A percentile compares a stretch with the other conserved stretches of the same genome.
Conservation (phyloP, 2,113 vertebrate genomes). For the Gopherus evgoodei region DNA sequence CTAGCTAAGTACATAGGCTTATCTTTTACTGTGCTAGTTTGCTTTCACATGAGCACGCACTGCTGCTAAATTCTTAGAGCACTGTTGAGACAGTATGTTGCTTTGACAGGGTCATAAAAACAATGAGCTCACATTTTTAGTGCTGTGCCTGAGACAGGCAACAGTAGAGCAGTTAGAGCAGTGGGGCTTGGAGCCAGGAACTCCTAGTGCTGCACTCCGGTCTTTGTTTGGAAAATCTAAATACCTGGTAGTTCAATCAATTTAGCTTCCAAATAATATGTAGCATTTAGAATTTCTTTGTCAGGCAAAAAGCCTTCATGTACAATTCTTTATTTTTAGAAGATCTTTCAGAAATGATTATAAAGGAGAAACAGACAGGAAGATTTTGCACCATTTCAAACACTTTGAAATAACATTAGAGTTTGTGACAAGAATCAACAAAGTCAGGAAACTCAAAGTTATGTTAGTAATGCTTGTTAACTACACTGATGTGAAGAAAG, state of each 20-base stretch:
- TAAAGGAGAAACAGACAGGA: not conserved
- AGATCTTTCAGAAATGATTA: not conserved
- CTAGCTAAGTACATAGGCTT: not conserved
- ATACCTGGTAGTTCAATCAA: not conserved
- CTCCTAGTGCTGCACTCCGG: not conserved
- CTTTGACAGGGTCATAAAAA: not conserved
- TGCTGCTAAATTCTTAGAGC: not conserved
- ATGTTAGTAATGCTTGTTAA: not conserved
- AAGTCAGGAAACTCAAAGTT: not conserved
- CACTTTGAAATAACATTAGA: not conserved
- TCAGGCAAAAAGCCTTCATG: not conserved
- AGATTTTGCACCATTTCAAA: not conserved
- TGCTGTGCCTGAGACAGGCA: not conserved
- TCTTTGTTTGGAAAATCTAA: not conserved
- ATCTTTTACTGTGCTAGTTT: not conserved
- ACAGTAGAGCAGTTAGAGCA: not conserved
- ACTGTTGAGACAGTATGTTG: not conserved
- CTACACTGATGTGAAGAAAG: not conserved
- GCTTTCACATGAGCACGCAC: not conserved
- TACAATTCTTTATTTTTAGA: not conserved
- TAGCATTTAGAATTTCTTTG: not conserved
- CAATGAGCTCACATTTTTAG: not conserved
- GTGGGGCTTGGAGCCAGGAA: not conserved
- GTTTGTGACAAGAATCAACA: not conserved
- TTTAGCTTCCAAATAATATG: not conserved